Conservation (phyloP, 2,888 invertebrate genomes). For the Salticus scenicus region DNA sequence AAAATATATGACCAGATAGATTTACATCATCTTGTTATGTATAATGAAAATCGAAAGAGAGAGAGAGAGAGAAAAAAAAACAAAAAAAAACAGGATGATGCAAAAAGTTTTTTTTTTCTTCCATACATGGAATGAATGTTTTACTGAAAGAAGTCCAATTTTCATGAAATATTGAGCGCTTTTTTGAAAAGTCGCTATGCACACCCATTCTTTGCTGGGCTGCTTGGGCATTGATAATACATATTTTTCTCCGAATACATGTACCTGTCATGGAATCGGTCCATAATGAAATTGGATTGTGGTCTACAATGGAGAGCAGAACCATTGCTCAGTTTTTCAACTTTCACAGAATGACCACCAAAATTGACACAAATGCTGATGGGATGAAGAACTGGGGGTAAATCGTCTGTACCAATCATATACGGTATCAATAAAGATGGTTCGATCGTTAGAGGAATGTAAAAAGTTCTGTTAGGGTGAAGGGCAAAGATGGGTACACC, state of each 20-base stretch:
- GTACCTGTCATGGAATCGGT: slow-evolving; percentile 51
- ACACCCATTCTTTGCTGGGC: slow-evolving; percentile 42
- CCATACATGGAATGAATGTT: too few relatives aligned
- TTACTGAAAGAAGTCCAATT: too few relatives aligned
- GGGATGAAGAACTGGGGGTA: slow-evolving; percentile 83
- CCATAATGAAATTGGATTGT: slow-evolving; percentile 50
- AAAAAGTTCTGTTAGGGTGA: slow-evolving; percentile 90
- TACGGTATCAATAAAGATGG: slow-evolving; percentile 83
- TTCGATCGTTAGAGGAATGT: slow-evolving; percentile 89
- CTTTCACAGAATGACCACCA: slow-evolving; percentile 59
- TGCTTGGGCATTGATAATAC: slow-evolving; percentile 36
- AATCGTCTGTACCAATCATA: slow-evolving; percentile 75
- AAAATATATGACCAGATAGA: too few relatives aligned
- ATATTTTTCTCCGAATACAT: slow-evolving; percentile 42
- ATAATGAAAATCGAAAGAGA: too few relatives aligned
- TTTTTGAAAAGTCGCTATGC: neutral
- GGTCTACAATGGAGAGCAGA: slow-evolving; percentile 17
- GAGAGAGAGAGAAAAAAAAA: too few relatives aligned
- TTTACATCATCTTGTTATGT: too few relatives aligned
- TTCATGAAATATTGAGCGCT: too few relatives aligned
- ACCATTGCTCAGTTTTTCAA: slow-evolving; percentile 28
- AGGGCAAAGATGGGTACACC: slow-evolving; percentile 91
- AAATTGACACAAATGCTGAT: slow-evolving; percentile 87
- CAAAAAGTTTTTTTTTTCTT: too few relatives aligned
- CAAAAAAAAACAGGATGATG: too few relatives aligned